A percentile compares a stretch with the other conserved stretches of the same genome.
These are phyloP conservation scores for Hyles lineata DNA, from an alignment of 2,888 invertebrate genomes.

Conservation along the genomic window DNA sequence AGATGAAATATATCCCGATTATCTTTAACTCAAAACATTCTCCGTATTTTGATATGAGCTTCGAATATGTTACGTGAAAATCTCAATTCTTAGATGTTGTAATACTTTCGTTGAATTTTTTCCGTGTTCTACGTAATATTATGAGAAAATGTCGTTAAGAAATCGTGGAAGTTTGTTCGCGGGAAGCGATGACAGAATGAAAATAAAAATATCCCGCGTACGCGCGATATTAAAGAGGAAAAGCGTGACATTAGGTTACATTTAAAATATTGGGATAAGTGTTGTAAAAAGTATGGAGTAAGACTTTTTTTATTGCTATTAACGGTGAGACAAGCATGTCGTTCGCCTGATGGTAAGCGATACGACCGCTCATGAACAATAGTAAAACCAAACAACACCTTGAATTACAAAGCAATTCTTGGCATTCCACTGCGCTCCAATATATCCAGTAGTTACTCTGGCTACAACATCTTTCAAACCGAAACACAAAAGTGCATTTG, in stretches of 20 bases:
- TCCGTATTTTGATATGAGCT: background rate
- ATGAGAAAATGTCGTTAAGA: background rate
- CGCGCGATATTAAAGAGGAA: background rate
- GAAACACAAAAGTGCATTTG: no score
- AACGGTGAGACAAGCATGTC: no score
- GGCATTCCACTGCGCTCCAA: no score
- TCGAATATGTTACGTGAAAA: background rate
- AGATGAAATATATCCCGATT: no score
- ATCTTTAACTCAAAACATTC: background rate
- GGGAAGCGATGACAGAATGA: background rate
- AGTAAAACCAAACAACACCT: no score
- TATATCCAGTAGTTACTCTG: no score
- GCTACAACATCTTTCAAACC: no score
- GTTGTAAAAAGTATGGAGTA: no score
- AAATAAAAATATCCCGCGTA: background rate
- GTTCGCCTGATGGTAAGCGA: no score
- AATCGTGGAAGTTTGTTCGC: background rate
- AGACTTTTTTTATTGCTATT: no score
- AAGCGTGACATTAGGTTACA: background rate
- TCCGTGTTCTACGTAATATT: background rate
- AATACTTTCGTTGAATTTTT: constrained; percentile 16
- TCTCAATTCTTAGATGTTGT: background rate
- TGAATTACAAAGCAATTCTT: no score
- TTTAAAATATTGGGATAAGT: background rate
- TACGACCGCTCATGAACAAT: no score